Base-by-base conservation (phyloP, 1,140 invertebrate genomes). In the Bombyx mandarina region DNA sequence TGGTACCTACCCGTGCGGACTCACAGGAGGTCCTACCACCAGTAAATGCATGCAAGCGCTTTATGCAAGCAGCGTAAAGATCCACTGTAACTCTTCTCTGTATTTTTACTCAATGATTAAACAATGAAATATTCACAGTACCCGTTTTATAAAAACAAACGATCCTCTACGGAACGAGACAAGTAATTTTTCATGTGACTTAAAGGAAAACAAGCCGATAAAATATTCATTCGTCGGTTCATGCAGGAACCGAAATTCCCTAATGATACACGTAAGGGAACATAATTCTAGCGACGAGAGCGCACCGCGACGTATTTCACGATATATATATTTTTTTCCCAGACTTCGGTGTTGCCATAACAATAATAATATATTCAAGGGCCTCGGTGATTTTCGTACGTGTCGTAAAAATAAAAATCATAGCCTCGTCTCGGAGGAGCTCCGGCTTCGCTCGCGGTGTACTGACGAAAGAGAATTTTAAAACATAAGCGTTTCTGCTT, bases 291-390 rank as follows among this genome's bases (percentile, higher is more conserved):
- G 51, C 45, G 57, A 46, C 54, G 46, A 47, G 56, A 56, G 57
- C 53, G 65, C 61, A 61, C 60, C 66, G 60, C 47, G 56, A 65
- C 58, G 70, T 77, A 77, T 75, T 75, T 79, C 66, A 79, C 75
- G 78, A 77, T 78, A 35, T 35, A 35, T 35, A 35, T 35, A 35
- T 35, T 35, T 35, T 35, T 73, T 71, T 77, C 71, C 69, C 68
- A 68, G 60, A 65, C 50, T 68, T 62, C 67, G 51, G 67, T 67
- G 65, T 71, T 73, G 66, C 70, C 71, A 73, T 75, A 71, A 76
- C 69, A 74, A 74, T 73, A 69, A 76, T 75, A 77, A 77, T 76
- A 72, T 80, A 77, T 77, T 80, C 70, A 71, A 58, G 67, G 63
- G 75, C 64, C 62, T 69, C 65, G 72, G 72, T 77, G 74, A 77